Base-by-base conservation (phyloP, 2,113 vertebrate species). In the Polyodon spathula region DNA sequence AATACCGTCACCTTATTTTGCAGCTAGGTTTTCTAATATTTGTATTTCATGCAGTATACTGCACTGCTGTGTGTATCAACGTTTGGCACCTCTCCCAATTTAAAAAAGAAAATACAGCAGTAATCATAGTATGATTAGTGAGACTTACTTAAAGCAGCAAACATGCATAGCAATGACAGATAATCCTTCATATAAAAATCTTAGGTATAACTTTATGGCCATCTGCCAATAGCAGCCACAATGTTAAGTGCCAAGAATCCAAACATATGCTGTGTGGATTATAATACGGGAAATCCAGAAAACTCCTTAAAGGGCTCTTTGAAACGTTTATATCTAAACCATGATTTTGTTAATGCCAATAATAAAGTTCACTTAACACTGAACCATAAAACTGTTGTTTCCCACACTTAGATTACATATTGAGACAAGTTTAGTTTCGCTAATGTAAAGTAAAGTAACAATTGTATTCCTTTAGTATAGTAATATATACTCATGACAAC, bases 21-120 rank as follows among this genome's bases (percentile, higher is more conserved):
- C 40, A 64, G 62, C 69, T 66, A 57, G 60, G 42, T 67, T 63
- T 65, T 71, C 74, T 73, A 79, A 71, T 76, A 68, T 58, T 66
- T 44, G 66, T 61, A 73, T 75, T 75, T 73, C 4, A 6, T 12
- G 15, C 48, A 50, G 48, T n/a, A 3, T 14, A 50, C 12, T 6
- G 12, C 10, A 50, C 5, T 27, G 27, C 27, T 27, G 27, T 27
- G 27, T 27, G 27, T 27, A 27, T 27, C 27, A 27, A 27, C 27
- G 27, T 27, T 27, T 27, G 1, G 27, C 27, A 27, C 2, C 27
- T 27, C 27, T 27, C 27, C 27, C 27, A 27, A 2, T 27, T 27
- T 2, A 27, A 27, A 27, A 27, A 2, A 27, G 3, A 27, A 27
- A n/a, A 27, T 27, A 27, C 27, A 1, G 27, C 27, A 27, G 27